phyloP scores from a whole-genome alignment of 2,797 vertebrate species.

The Nasua narica region DNA sequence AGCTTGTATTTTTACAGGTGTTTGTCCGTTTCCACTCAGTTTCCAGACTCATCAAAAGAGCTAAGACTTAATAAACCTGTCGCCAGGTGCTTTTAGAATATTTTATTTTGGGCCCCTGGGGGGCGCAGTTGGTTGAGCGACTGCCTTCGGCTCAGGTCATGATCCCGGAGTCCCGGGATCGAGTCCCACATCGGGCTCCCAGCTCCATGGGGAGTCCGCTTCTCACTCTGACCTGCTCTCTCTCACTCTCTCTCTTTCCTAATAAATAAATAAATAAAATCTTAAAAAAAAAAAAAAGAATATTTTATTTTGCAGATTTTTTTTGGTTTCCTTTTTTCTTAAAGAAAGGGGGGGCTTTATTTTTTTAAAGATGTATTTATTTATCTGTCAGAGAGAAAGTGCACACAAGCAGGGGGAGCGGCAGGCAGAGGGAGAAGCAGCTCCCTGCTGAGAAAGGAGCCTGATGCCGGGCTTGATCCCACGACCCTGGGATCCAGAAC shows the following conservation, averaged over 20 bases:
- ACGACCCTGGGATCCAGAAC: background rate
- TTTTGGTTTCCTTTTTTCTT: background rate
- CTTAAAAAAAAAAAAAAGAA: too few relatives aligned
- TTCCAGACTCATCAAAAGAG: background rate
- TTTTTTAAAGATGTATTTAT: background rate
- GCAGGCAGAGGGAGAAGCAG: background rate
- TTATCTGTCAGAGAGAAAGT: background rate
- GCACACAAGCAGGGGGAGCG: background rate
- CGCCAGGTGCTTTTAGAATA: background rate
- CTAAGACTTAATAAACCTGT: background rate
- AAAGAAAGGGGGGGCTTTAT: background rate
- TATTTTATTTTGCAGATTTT: background rate
- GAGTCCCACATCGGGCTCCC: too few relatives aligned
- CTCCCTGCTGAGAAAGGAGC: background rate
- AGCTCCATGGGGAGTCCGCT: too few relatives aligned
- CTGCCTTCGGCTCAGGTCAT: too few relatives aligned
- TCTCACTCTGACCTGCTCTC: too few relatives aligned
- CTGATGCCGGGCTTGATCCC: background rate
- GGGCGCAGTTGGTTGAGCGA: too few relatives aligned
- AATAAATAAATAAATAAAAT: too few relatives aligned
- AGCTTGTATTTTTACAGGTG: background rate
- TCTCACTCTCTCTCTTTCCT: too few relatives aligned
- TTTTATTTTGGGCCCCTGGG: too few relatives aligned
- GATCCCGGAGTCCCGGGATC: too few relatives aligned
- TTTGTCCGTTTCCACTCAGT: background rate